Evolutionary conservation across 1,140 invertebrate species (phyloP), one percentile per base, ranked within the genome.

Genomic region (Lethocerus indicus): DNA sequence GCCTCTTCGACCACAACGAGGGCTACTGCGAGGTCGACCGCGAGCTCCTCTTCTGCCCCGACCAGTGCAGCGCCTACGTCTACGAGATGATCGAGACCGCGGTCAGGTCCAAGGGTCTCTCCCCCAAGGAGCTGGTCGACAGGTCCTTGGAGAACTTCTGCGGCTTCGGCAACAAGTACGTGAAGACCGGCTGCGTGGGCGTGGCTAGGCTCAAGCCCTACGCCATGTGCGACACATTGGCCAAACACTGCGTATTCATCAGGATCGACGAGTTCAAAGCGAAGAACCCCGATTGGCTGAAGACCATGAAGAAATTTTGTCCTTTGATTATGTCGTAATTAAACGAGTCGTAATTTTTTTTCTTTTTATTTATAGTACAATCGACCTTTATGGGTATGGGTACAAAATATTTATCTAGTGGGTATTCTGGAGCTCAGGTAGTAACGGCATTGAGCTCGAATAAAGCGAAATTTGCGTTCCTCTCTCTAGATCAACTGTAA

Each of bases 21-120:
- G 24, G 6, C 13, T 29, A 46, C 16, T 52, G 50, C 25, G 9
- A 43, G 18, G 26, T 52, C n/a, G 43, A 45, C 18, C 44, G 20
- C 25, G 50, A 52, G 27, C 12, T 52, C 2, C 39, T 52, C 9
- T 52, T 27, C 20, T 52, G 50, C 23, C 50, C 50, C 4, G 25
- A 45, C 9, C 50, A 52, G 24, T 52, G 50, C 32, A 28, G 27
- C 18, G 7, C 50, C 3, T 52, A 18, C 32, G n/a, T 52, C 2
- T 52, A 52, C 29, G 29, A 52, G 16, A 28, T 52, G n/a, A 46
- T 52, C 21, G 18, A 18, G 16, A 52, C 42, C 12, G 18, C 25
- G 18, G 40, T 28, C 18, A 16, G 37, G 6, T 25, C 4, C 3
- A 16, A 20, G n/a, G 23, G 18, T 29, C 4, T 3, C 6, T 26